A percentile compares a stretch with the other conserved stretches of the same genome.
These are phyloP conservation scores for Enteromius thamalakanensis DNA, from an alignment of 2,797 vertebrate species.

Conservation along the genomic window DNA sequence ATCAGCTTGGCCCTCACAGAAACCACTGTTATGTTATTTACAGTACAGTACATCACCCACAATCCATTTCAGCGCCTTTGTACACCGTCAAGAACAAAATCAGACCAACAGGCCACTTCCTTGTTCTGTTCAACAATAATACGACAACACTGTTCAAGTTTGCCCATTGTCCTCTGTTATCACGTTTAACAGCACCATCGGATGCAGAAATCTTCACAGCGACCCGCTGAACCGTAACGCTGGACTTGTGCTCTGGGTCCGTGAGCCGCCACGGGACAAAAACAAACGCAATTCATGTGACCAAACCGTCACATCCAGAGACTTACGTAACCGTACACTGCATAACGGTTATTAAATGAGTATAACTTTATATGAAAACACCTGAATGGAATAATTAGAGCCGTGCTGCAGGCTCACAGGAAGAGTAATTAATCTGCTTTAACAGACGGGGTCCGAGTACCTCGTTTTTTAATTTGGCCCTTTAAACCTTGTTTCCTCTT, in stretches of 20 bases:
- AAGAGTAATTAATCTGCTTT: conserved; percentile 30
- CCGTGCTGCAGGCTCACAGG: conserved; percentile 10
- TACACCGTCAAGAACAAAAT: not conserved
- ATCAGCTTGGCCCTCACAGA: not conserved
- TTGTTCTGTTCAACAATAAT: not conserved
- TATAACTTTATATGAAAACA: conserved; percentile 25
- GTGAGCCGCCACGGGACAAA: not conserved
- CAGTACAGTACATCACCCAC: not conserved
- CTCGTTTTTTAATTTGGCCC: conserved; percentile 8
- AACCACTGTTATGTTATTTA: not conserved
- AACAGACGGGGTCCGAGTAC: conserved; percentile 16
- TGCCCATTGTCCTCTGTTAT: not conserved
- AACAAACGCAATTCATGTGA: conserved; percentile 6
- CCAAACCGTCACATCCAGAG: not conserved
- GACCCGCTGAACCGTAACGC: not conserved
- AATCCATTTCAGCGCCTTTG: not conserved
- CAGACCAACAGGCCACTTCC: not conserved
- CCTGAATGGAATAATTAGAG: conserved; percentile 31
- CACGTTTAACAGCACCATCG: not conserved
- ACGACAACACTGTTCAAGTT: not conserved
- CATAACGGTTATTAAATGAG: conserved; percentile 1
- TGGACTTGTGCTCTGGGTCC: not conserved
- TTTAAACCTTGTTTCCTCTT: conserved; percentile 16
- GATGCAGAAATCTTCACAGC: not conserved
- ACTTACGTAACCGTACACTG: not conserved